phyloP scores from a whole-genome alignment of 2,113 vertebrate genomes.

The Oxyruncus cristatus region DNA sequence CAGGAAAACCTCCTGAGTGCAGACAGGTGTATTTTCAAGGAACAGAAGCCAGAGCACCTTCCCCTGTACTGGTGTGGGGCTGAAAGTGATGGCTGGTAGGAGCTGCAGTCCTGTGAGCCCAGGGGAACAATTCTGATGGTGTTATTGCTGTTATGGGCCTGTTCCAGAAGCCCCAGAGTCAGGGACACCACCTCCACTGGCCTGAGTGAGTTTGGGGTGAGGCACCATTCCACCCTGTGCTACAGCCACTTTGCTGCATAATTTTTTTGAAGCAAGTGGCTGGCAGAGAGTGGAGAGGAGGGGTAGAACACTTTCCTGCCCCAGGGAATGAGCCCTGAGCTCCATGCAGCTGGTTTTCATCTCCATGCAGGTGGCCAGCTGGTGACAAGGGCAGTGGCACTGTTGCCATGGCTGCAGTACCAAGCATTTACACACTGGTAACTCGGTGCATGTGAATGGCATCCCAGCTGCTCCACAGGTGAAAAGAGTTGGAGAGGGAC shows the following conservation, averaged over 20 bases:
- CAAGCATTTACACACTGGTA: neutral
- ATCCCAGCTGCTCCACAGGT: neutral
- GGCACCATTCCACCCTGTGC: neutral
- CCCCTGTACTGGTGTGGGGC: neutral
- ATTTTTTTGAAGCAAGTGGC: neutral
- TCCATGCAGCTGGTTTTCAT: accelerated
- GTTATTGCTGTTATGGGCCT: neutral
- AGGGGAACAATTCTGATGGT: neutral
- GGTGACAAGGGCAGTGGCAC: neutral
- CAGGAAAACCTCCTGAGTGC: neutral
- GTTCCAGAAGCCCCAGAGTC: neutral
- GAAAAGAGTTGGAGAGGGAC: neutral
- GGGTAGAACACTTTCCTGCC: neutral
- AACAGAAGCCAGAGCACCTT: neutral
- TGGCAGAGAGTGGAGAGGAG: neutral
- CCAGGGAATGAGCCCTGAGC: neutral
- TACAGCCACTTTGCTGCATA: neutral
- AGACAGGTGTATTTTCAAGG: neutral
- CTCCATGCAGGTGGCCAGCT: accelerated
- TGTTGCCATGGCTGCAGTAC: neutral
- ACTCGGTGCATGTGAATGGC: neutral
- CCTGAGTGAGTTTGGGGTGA: neutral
- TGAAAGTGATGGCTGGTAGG: neutral
- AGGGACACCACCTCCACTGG: neutral
- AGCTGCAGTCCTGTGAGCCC: neutral